Conservation (phyloP, 2,113 vertebrate genomes). For the Dasyprocta punctata region DNA sequence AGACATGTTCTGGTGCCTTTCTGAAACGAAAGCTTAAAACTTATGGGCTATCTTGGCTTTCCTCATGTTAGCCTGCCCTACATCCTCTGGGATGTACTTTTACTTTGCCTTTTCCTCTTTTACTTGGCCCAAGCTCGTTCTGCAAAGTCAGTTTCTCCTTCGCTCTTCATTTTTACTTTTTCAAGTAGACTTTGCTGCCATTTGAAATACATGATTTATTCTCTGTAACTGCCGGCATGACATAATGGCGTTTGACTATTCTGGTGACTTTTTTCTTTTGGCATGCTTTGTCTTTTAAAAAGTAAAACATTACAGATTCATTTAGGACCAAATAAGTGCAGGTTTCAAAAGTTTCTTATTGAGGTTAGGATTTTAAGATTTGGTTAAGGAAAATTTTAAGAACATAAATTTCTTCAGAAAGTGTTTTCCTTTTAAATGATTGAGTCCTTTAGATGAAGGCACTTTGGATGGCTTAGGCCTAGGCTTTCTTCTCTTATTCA, state of each 20-base stretch:
- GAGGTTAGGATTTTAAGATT: conserved; percentile 21
- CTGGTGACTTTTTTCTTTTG: background rate
- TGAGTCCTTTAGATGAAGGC: background rate
- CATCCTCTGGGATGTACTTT: background rate
- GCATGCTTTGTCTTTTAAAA: background rate
- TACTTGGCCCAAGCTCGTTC: background rate
- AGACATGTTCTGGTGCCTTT: background rate
- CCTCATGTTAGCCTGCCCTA: background rate
- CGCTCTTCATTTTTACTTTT: background rate
- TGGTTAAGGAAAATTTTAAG: conserved; percentile 16
- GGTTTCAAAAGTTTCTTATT: background rate
- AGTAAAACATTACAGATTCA: background rate
- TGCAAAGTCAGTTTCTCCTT: background rate
- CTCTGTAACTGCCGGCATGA: background rate
- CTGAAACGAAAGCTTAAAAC: conserved; percentile 18
- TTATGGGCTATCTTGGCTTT: background rate
- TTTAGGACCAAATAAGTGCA: background rate
- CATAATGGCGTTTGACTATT: conserved; percentile 9
- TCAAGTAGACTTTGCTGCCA: background rate
- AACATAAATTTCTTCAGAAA: background rate
- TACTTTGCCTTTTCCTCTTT: background rate
- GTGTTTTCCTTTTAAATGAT: conserved; percentile 6
- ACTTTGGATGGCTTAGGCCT: background rate
- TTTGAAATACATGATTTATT: background rate
- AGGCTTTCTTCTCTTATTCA: background rate